Evolutionary conservation across 2,888 invertebrate species (phyloP), one percentile per base, ranked within the genome.

Genomic region (Caenorhabditis angaria): DNA sequence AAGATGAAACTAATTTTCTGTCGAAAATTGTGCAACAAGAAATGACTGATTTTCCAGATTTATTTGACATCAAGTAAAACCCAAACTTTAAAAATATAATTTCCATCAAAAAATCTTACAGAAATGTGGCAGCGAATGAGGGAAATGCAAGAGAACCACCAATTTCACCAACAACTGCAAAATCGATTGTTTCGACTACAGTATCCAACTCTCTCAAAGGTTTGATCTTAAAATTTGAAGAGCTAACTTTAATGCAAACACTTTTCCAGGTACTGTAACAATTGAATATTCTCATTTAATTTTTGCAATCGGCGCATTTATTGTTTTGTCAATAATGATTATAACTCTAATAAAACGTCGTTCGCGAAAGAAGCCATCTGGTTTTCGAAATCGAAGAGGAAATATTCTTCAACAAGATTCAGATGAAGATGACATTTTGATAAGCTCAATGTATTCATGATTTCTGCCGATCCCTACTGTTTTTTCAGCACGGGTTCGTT

Each of bases 371-470:
- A 67, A 70, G 27, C 61, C 74, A n/a, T 64, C 76, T 0, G 74
- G 63, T 51, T 68, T 70, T 65, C 61, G 77, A 22, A 80, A 80
- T 60, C 70, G 80, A 24, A 68, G 80, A 14, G 73, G 72, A 24
- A 70, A 70, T 35, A 64, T 76, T 20, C 67, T 77, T 18, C 63
- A 76, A 29, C 66, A 75, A 60, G 82, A 80, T 32, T 82, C 81
- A 14, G 84, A 85, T 60, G 85, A 85, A 65, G 85, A 85, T 66
- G 85, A 85, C 61, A 76, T 85, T 61, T 76, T 85, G 22, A 83
- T 85, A 65, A 80, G 81, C 50, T 83, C 83, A 27, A 85, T 84
- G 83, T 85, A 85, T 70, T 78, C 82, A 56, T 85, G 58, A 76
- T 14, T 10, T 4, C 4, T 10, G 4, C 18, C 3, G 5, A 14